phyloP scores from a whole-genome alignment of 2,888 invertebrate species.

The Athetis lepigone region DNA sequence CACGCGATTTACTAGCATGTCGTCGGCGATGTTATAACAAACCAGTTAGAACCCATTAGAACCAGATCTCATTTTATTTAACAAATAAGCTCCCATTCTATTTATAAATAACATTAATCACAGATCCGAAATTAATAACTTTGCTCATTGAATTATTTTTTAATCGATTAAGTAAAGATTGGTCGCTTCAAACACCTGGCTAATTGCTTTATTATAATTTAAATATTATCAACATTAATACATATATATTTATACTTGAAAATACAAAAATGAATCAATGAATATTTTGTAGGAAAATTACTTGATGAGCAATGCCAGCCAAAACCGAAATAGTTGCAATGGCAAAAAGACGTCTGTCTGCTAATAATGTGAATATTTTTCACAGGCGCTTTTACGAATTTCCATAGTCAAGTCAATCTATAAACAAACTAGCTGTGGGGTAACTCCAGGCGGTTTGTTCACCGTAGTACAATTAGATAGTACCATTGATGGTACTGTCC shows the following conservation, averaged over 20 bases:
- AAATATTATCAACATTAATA: conserved; percentile 13
- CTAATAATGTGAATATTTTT: background rate
- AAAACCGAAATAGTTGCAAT: background rate
- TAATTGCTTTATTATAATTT: conserved; percentile 6
- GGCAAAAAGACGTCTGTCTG: background rate
- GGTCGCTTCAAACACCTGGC: background rate
- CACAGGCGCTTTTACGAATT: conserved; percentile 1
- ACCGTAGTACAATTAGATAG: too few relatives aligned
- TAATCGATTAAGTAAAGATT: background rate
- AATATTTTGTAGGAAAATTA: background rate
- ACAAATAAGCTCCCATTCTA: background rate
- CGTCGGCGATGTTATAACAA: too few relatives aligned
- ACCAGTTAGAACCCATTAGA: background rate
- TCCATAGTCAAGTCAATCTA: background rate
- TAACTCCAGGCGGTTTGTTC: too few relatives aligned
- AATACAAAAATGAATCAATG: too few relatives aligned
- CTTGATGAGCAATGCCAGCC: background rate
- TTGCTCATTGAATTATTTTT: background rate
- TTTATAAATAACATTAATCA: background rate
- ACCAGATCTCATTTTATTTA: background rate
- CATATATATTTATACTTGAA: too few relatives aligned
- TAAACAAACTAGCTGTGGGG: too few relatives aligned
- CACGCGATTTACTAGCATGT: too few relatives aligned
- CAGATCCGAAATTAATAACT: conserved; percentile 3
- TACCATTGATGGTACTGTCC: too few relatives aligned